Evolutionary conservation across 2,113 vertebrate genomes (phyloP).

Genomic region (Dryoscopus gambensis): DNA sequence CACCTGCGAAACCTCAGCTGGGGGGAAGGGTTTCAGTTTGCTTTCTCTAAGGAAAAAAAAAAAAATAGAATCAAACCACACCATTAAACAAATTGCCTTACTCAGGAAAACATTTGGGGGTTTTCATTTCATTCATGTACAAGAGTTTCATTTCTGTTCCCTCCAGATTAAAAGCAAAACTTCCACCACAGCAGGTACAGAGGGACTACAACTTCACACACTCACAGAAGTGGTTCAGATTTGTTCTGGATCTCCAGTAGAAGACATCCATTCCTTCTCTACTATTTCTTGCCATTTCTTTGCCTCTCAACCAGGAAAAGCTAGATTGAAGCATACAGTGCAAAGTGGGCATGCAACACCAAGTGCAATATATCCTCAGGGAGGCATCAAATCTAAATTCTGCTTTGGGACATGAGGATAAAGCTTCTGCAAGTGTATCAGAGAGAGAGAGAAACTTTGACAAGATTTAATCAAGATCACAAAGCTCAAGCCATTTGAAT

Average conservation of each 20-base stretch:
- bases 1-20: not conserved
- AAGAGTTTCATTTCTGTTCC: not conserved
- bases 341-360: accelerated
- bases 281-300: not conserved
- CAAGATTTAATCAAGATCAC: not conserved
- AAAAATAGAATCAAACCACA: not conserved
- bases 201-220: not conserved
- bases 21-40: not conserved
- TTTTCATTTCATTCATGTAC: not conserved
- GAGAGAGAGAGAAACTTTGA: not conserved
- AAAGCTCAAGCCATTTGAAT: not conserved
- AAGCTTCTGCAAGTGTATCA: not conserved
- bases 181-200: not conserved
- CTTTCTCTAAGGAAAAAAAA: not conserved
- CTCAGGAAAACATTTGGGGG: not conserved
- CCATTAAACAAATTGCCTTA: not conserved
- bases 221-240: accelerated
- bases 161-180: not conserved
- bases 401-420: not conserved
- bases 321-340: not conserved
- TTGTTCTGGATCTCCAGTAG: not conserved
- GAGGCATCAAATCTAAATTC: not conserved
- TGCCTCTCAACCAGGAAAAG: not conserved
- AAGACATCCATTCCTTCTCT: not conserved
- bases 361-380: not conserved